Conservation (phyloP, 2,888 invertebrate genomes). For the Noctua janthe region DNA sequence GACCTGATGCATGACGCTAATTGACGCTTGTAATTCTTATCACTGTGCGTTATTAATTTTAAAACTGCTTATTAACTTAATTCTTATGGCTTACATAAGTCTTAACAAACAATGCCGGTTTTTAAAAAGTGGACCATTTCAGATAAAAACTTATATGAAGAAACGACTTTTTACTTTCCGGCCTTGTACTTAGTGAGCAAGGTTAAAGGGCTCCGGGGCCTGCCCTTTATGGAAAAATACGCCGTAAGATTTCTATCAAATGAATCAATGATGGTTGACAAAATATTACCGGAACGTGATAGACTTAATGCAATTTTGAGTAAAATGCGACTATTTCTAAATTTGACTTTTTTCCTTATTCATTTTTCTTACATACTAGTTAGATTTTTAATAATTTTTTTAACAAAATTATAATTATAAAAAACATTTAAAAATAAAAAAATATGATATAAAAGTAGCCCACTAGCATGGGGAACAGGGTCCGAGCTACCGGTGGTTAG, state of each 20-base stretch:
- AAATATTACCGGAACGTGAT: conserved; percentile 19
- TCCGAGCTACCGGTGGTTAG: too few relatives aligned
- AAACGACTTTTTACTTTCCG: conserved; percentile 59
- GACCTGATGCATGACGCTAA: background rate
- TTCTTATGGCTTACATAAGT: background rate
- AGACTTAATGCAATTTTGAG: background rate
- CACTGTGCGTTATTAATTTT: conserved; percentile 2
- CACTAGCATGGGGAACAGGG: too few relatives aligned
- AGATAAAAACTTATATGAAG: conserved; percentile 39
- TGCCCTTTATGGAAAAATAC: conserved; percentile 49
- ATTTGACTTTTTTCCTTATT: background rate
- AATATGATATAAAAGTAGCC: too few relatives aligned
- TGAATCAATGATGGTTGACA: conserved; percentile 36
- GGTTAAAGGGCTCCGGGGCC: conserved; percentile 38
- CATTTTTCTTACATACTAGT: too few relatives aligned
- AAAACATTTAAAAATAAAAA: too few relatives aligned
- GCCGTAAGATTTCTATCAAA: conserved; percentile 39
- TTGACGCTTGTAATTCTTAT: background rate
- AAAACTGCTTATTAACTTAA: background rate
- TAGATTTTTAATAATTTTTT: too few relatives aligned
- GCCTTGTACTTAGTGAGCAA: conserved; percentile 57
- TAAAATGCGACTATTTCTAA: background rate
- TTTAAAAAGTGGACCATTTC: conserved; percentile 51
- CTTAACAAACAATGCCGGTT: conserved; percentile 28
- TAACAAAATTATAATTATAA: too few relatives aligned